Evolutionary conservation across 2,797 vertebrate genomes (phyloP).

Genomic region (Myotis vivesi): DNA sequence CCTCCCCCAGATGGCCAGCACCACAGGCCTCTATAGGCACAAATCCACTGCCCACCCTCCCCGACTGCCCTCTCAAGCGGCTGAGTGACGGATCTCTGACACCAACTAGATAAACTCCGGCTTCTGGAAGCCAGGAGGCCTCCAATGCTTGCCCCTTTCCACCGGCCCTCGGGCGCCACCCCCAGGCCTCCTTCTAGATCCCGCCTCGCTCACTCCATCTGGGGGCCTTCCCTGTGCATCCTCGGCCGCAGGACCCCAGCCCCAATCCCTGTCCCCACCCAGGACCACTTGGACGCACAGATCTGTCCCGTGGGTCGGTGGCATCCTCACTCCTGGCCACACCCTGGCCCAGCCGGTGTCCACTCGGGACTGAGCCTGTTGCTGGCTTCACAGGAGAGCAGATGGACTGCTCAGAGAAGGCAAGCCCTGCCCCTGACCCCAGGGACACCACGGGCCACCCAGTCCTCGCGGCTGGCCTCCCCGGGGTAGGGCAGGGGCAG

Average conservation of each 20-base stretch:
- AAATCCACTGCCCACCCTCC: background rate
- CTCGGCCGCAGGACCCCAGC: fast-evolving
- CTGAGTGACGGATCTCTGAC: background rate
- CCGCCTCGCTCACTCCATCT: background rate
- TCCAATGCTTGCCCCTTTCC: background rate
- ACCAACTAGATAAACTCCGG: too few species aligned
- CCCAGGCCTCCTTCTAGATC: background rate
- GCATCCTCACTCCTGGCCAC: background rate
- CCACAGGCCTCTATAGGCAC: background rate
- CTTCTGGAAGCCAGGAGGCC: fast-evolving
- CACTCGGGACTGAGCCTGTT: fast-evolving
- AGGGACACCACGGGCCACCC: fast-evolving
- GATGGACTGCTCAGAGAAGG: background rate
- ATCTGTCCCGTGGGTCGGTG: background rate
- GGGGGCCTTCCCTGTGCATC: fast-evolving
- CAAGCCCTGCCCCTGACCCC: fast-evolving
- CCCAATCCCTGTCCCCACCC: background rate
- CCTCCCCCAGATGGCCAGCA: background rate
- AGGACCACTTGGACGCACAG: background rate
- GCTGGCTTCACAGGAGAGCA: background rate
- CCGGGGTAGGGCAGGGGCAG: fast-evolving
- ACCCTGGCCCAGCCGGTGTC: background rate
- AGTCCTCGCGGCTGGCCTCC: fast-evolving
- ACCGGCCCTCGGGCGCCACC: background rate
- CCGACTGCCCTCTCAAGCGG: too few species aligned